These are phyloP conservation scores for Acanthopleura granulata DNA, from an alignment of 2,888 invertebrate species.

Conservation along the genomic window DNA sequence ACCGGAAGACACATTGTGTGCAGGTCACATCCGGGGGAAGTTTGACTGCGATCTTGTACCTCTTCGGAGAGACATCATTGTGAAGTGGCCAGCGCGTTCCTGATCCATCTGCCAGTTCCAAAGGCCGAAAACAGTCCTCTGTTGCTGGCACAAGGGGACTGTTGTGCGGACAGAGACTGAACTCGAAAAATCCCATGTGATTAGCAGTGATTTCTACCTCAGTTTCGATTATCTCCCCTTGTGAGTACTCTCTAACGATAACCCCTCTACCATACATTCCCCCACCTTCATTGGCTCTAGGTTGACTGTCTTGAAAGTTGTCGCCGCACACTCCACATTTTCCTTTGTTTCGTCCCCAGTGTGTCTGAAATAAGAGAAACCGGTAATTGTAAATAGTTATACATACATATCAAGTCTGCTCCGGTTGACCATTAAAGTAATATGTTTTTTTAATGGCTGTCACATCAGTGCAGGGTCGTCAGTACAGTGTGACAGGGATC, in stretches of 20 bases:
- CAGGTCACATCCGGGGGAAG: constrained; percentile 17
- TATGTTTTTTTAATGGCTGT: too few species aligned
- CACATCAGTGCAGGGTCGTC: too few species aligned
- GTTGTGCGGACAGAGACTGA: constrained; percentile 18
- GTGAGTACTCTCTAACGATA: constrained; percentile 5
- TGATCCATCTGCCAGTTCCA: constrained; percentile 13
- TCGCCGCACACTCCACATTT: constrained; percentile 16
- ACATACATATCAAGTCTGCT: too few species aligned
- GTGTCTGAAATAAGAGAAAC: background rate
- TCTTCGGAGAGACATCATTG: constrained; percentile 12
- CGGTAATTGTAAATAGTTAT: too few species aligned
- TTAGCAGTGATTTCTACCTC: constrained; percentile 13
- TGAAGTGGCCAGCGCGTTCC: constrained; percentile 16
- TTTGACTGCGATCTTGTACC: background rate
- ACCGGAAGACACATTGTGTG: constrained; percentile 13
- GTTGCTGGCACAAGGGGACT: background rate
- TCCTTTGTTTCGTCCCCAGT: constrained; percentile 13
- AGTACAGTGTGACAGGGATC: too few species aligned
- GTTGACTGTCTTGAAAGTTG: background rate
- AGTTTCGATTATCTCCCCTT: constrained; percentile 12
- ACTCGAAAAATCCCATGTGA: constrained; percentile 19
- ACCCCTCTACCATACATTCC: constrained; percentile 12
- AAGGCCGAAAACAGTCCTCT: constrained; percentile 4
- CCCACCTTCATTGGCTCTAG: constrained; percentile 15
- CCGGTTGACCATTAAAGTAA: too few species aligned